These are phyloP conservation scores for Sialis lutaria DNA, from an alignment of 2,888 invertebrate species.

Conservation along the genomic window DNA sequence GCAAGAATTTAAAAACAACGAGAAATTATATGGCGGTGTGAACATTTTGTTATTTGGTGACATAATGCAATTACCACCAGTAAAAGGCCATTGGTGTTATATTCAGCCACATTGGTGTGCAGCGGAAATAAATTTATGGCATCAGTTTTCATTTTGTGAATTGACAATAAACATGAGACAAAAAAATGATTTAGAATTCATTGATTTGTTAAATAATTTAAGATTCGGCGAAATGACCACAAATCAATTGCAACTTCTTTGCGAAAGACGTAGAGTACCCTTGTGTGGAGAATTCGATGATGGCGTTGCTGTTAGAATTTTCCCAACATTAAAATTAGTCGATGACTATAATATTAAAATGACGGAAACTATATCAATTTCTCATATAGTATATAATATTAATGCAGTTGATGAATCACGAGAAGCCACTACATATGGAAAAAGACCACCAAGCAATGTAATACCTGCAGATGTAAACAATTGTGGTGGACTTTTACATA, in stretches of 20 bases:
- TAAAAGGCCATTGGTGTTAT: conserved; percentile 14
- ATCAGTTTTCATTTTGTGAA: conserved; percentile 14
- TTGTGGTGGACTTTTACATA: conserved; percentile 1
- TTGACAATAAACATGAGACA: conserved; percentile 18
- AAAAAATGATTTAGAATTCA: conserved; percentile 12
- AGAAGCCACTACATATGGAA: too few species aligned
- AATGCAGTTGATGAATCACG: conserved; percentile 13
- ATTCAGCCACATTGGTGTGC: conserved; percentile 9
- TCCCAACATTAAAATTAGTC: conserved; percentile 13
- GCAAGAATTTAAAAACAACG: conserved; percentile 9
- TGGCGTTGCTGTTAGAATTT: conserved; percentile 13
- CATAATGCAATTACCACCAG: conserved; percentile 15
- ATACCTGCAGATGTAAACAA: conserved; percentile 7
- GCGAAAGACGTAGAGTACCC: conserved; percentile 9
- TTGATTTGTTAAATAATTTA: conserved; percentile 8
- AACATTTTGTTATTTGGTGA: conserved; percentile 13
- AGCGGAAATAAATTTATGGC: conserved; percentile 13
- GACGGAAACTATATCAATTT: background rate
- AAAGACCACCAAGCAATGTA: conserved; percentile 7
- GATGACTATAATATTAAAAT: conserved; percentile 13
- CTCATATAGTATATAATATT: conserved; percentile 3
- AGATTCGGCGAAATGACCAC: conserved; percentile 8
- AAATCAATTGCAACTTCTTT: conserved; percentile 8
- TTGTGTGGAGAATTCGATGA: conserved; percentile 12
- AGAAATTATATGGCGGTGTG: conserved; percentile 10